These are phyloP conservation scores for Pycnonotus jocosus DNA, from an alignment of 2,113 vertebrate species.

Conservation along the genomic window DNA sequence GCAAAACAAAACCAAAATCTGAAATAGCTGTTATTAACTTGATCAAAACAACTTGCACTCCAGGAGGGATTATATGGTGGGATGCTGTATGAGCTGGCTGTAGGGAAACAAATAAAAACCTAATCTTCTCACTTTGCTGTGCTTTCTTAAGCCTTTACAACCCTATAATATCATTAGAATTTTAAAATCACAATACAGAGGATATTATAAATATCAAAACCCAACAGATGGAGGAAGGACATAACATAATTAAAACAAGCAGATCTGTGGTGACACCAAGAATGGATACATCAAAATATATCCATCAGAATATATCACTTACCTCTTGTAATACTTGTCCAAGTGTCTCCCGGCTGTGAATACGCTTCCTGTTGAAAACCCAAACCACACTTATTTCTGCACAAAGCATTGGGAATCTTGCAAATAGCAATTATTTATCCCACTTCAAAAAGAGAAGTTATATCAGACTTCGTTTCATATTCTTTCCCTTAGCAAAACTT, in stretches of 20 bases:
- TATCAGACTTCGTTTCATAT: not conserved
- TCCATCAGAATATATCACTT: not conserved
- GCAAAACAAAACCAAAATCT: not conserved
- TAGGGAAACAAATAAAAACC: not conserved
- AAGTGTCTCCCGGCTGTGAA: constrained; percentile 80
- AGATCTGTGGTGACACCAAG: not conserved
- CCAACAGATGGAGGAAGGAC: not conserved
- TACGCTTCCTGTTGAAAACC: constrained; percentile 74
- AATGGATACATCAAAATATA: not conserved
- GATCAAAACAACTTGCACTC: not conserved
- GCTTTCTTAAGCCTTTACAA: not conserved
- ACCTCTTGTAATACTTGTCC: constrained; percentile 83
- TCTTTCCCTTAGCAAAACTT: not conserved
- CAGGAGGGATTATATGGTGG: not conserved
- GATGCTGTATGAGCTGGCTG: not conserved
- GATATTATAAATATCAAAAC: not conserved
- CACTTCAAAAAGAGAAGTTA: not conserved
- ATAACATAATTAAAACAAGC: not conserved
- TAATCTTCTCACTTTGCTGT: not conserved
- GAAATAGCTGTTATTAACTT: not conserved
- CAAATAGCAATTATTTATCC: not conserved
- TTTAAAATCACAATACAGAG: rapidly evolving
- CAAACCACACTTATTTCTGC: not conserved
- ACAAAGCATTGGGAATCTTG: not conserved
- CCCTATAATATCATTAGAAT: not conserved